Conservation (phyloP, 2,113 vertebrate genomes). For the Tretioscincus oriximinensis region DNA sequence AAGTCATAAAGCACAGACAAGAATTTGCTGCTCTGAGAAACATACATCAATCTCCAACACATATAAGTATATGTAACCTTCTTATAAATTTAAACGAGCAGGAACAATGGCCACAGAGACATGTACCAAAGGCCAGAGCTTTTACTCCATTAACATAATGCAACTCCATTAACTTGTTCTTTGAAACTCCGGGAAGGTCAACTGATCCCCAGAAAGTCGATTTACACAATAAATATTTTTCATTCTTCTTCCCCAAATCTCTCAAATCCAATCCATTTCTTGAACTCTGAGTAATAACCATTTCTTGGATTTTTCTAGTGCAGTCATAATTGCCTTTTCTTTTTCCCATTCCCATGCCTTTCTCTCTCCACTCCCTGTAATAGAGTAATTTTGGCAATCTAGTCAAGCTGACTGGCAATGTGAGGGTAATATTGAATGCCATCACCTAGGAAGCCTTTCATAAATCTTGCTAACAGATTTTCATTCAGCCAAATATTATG, state of each 20-base stretch:
- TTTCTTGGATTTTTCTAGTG: neutral
- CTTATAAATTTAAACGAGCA: no score
- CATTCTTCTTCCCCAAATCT: neutral
- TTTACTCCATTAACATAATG: no score
- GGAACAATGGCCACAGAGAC: no score
- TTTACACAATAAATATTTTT: neutral
- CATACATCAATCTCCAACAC: no score
- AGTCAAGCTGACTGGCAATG: neutral
- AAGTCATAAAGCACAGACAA: no score
- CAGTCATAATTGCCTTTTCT: neutral
- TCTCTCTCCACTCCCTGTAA: neutral
- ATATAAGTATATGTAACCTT: no score
- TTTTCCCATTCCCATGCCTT: neutral
- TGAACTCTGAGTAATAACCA: slow-evolving; percentile 17
- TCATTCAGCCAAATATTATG: slow-evolving; percentile 4
- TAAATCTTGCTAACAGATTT: neutral
- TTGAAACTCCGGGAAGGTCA: no score
- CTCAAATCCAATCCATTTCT: slow-evolving; percentile 17
- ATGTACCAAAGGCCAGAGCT: no score
- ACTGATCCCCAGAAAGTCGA: neutral
- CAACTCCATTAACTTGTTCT: no score
- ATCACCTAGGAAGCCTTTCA: slow-evolving; percentile 1
- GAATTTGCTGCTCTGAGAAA: no score
- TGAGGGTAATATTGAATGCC: neutral
- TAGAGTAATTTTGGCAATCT: neutral